Base-by-base conservation (phyloP, 2,797 vertebrate species). In the Acridotheres tristis region DNA sequence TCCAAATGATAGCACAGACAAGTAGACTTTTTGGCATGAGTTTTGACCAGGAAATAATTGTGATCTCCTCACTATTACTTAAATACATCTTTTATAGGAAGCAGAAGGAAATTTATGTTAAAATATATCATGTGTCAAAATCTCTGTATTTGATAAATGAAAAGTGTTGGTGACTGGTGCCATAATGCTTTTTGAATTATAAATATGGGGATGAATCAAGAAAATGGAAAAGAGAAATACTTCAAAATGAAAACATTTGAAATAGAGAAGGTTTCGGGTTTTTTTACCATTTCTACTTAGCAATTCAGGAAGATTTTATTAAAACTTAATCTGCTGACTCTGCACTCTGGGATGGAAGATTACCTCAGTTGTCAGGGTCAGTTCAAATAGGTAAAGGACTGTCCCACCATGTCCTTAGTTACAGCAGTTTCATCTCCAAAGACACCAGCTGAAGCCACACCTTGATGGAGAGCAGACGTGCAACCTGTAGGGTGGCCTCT, bases 11-110 rank as follows among this genome's bases (percentile, higher is more conserved):
- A 94, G 66, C 38, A 47, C 2, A 30, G 45, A 23, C 55, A 57
- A 90, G 18, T 30, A 86, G 77, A 78, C 4, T 61, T 93, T 84
- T 74, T 88, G 89, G 87, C 74, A 73, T 48, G 47, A 73, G 20
- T 90, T 92, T 84, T 90, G 66, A 66, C 53, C 48, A 63, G 66
- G 67, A 92, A 93, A 86, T 81, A 93, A 85, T 89, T 77, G 26
- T 88, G 85, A 93, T 88, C 55, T 73, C 48, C 51, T 26, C 59
- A 68, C 4, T 84, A 86, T 59, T 89, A 36, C 68, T 86, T 89
- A 86, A 96, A 94, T 72, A 86, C 4, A 13, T 80, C 84, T 93
- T 93, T 92, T 59, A 94, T 88, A 78, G 82, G 78, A 92, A 94
- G 29, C 62, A 43, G 75, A 91, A 89, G 54, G 78, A 91, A 92